Base-by-base conservation (phyloP, 2,113 vertebrate species). In the Okapia johnstoni region DNA sequence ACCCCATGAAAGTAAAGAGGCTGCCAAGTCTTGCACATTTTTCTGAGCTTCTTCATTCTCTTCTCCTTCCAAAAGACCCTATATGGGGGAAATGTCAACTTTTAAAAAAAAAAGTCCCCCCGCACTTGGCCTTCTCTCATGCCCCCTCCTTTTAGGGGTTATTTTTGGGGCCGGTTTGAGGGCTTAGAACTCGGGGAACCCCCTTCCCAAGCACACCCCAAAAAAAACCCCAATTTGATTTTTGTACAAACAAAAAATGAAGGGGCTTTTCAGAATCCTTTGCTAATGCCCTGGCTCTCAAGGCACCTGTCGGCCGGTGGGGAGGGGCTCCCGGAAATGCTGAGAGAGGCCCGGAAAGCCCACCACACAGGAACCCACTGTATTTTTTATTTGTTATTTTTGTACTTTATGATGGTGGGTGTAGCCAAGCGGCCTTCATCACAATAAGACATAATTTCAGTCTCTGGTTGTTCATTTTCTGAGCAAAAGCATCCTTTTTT, bases 21-120 rank as follows among this genome's bases (percentile, higher is more conserved):
- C 99, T 98, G 98, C 98, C 99, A 98, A 96, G 98, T 99, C 97
- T 98, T 98, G 98, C 98, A 93, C 99, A 98, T 98, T 99, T 98
- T 99, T 98, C 98, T 99, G 98, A 98, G 98, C 98, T 99, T 97
- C 99, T 98, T 98, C 98, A 98, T 98, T 99, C 93, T 99, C 98
- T 84, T 33, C 93, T 98, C 81, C 97, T 99, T 99, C 98, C 80
- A 90, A 99, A 98, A 99, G 98, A 98, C 98, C 97, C 94, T 98
- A 98, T 98, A 97, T 98, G 98, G 98, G 98, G 98, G 98, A 99
- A 98, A 97, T 96, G 36, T 97, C 98, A 98, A 93, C 98, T 99
- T 97, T 97, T 80, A n/a, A n/a, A 94, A 96, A 98, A 97, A 46
- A 92, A 70, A 97, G 60, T 19, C 55, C 97, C 60, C 46, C n/a